phyloP scores from a whole-genome alignment of 1,140 invertebrate species.

The Platorchestia sp. region DNA sequence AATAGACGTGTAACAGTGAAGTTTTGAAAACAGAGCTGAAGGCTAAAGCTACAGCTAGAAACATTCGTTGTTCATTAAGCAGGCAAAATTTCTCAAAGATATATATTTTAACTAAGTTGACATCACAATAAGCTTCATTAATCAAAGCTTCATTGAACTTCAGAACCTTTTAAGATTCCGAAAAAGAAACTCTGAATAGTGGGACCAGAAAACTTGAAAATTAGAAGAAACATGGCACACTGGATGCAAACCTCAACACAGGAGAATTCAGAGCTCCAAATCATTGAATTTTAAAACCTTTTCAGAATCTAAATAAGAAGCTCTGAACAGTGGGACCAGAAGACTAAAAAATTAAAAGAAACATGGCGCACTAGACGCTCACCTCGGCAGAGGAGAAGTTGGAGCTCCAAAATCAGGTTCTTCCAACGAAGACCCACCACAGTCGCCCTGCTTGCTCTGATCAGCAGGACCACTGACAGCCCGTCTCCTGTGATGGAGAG shows the following conservation, averaged over 20 bases:
- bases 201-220: background rate
- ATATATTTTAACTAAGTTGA: no score
- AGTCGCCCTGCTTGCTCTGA: background rate
- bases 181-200: no score
- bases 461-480: constrained; percentile 28
- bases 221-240: background rate
- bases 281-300: no score
- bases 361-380: background rate
- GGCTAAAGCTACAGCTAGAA: no score
- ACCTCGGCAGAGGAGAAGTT: background rate
- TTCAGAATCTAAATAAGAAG: no score
- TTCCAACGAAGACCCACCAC: background rate
- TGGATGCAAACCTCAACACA: background rate
- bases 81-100: no score
- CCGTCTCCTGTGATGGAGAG: constrained; percentile 4
- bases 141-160: no score
- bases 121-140: no score
- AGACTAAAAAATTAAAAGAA: background rate
- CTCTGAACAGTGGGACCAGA: background rate
- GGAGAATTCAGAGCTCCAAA: constrained; percentile 9
- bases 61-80: no score
- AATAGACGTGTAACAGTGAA: no score
- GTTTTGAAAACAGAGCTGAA: no score
- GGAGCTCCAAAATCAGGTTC: constrained; percentile 14
- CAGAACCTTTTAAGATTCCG: no score